phyloP scores from a whole-genome alignment of 2,113 vertebrate species.

The Poecile atricapillus region DNA sequence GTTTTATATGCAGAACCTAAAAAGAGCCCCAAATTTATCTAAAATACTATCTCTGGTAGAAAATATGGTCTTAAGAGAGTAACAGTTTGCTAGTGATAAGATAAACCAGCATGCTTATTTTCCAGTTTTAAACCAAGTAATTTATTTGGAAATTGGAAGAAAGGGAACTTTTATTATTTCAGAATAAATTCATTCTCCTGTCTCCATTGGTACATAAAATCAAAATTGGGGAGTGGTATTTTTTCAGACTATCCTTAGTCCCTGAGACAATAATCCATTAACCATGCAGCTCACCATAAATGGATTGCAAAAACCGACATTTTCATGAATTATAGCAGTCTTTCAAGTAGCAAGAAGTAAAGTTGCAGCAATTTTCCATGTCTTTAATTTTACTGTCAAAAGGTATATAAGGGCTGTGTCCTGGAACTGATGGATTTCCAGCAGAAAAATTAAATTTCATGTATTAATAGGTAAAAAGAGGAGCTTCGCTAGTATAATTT shows the following conservation, averaged over 20 bases:
- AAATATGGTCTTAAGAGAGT: not conserved
- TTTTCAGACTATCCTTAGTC: slow-evolving; percentile 39
- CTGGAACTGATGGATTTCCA: slow-evolving; percentile 61
- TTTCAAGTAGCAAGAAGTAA: slow-evolving; percentile 63
- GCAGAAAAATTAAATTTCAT: slow-evolving; percentile 51
- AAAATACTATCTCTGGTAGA: not conserved
- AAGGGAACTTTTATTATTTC: slow-evolving; percentile 53
- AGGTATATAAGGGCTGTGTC: slow-evolving; percentile 50
- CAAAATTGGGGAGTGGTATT: slow-evolving; percentile 31
- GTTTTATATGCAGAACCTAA: not conserved
- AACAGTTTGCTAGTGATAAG: slow-evolving; percentile 1
- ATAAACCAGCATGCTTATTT: slow-evolving; percentile 7
- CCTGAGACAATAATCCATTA: slow-evolving; percentile 57
- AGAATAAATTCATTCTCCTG: slow-evolving; percentile 46
- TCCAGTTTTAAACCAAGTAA: slow-evolving; percentile 23
- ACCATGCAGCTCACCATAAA: slow-evolving; percentile 47
- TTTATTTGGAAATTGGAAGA: slow-evolving; percentile 23
- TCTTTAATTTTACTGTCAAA: slow-evolving; percentile 73
- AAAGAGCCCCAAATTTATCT: not conserved
- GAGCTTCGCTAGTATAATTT: slow-evolving; percentile 49
- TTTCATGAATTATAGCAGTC: slow-evolving; percentile 55
- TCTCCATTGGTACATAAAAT: slow-evolving; percentile 42
- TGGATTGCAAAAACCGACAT: slow-evolving; percentile 30
- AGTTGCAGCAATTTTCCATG: slow-evolving; percentile 58
- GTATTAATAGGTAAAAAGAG: slow-evolving; percentile 57